Evolutionary conservation across 2,888 invertebrate genomes (phyloP).

Genomic region (Aplocera efformata): DNA sequence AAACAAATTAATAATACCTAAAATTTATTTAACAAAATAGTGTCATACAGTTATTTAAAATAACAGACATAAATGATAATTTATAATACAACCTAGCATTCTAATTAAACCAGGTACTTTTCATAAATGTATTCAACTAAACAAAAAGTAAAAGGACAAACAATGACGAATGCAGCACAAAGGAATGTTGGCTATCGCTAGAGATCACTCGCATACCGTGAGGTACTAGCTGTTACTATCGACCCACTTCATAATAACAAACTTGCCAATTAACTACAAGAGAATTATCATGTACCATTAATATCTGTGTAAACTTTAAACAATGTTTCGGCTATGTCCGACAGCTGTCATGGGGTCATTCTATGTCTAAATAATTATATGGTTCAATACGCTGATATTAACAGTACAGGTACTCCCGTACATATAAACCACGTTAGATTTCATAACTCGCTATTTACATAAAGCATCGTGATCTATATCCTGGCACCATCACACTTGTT

Average conservation of each 20-base stretch:
- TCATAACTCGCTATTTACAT: constrained; percentile 8
- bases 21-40: constrained; percentile 81
- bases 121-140: constrained; percentile 72
- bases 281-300: too few species aligned
- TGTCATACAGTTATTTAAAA: constrained; percentile 80
- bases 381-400: too few species aligned
- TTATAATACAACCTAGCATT: constrained; percentile 78
- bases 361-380: too few species aligned
- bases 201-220: constrained; percentile 26
- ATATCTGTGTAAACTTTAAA: too few species aligned
- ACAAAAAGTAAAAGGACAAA: constrained; percentile 62
- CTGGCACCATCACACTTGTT: constrained; percentile 13
- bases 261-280: not conserved
- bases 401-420: too few species aligned
- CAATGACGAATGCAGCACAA: constrained; percentile 73
- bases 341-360: too few species aligned
- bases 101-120: constrained; percentile 80
- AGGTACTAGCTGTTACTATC: constrained; percentile 14
- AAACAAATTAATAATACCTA: constrained; percentile 66
- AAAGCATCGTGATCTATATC: constrained; percentile 14
- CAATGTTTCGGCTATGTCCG: too few species aligned
- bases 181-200: constrained; percentile 76
- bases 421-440: not conserved
- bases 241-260: constrained; percentile 13
- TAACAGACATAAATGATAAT: constrained; percentile 79